phyloP scores from a whole-genome alignment of 2,797 vertebrate species.

The Typhlichthys eigenmanni region DNA sequence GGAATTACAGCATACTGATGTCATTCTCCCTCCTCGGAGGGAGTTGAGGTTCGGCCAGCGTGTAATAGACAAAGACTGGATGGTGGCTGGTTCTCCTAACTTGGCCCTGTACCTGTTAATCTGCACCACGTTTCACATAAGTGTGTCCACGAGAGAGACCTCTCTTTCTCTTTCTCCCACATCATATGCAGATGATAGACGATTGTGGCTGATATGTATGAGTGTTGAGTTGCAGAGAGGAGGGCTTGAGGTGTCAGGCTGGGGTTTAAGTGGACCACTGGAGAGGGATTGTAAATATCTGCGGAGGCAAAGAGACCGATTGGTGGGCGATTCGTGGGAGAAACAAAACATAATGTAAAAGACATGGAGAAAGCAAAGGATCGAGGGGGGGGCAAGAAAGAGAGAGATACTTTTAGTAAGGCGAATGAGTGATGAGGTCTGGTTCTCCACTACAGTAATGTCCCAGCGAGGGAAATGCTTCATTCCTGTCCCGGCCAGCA shows the following conservation, averaged over 20 bases:
- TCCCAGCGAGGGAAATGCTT: slow-evolving; percentile 48
- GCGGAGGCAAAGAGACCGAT: slow-evolving; percentile 7
- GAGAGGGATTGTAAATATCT: slow-evolving; percentile 21
- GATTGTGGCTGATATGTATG: slow-evolving; percentile 13
- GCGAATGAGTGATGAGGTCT: slow-evolving; percentile 51
- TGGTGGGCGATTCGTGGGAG: slow-evolving; percentile 4
- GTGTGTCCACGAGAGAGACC: too few species aligned
- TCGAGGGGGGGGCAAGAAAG: slow-evolving; percentile 13
- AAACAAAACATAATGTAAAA: slow-evolving; percentile 20
- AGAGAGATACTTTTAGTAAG: slow-evolving; percentile 5
- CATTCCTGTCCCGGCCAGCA: slow-evolving; percentile 40
- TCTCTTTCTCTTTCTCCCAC: neutral
- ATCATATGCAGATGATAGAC: slow-evolving; percentile 30
- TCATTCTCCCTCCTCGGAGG: slow-evolving; percentile 11
- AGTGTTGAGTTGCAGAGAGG: slow-evolving; percentile 11
- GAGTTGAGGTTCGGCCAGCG: slow-evolving; percentile 8
- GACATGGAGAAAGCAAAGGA: slow-evolving; percentile 30
- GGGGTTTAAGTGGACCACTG: slow-evolving; percentile 19
- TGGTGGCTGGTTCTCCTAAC: slow-evolving; percentile 10
- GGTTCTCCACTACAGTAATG: slow-evolving; percentile 49
- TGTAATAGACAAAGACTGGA: neutral
- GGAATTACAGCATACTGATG: slow-evolving; percentile 14
- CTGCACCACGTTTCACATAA: slow-evolving; percentile 10
- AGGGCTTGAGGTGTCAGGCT: slow-evolving; percentile 18
- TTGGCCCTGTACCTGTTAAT: slow-evolving; percentile 20